phyloP scores from a whole-genome alignment of 1,140 invertebrate genomes.

The Cepaea nemoralis region DNA sequence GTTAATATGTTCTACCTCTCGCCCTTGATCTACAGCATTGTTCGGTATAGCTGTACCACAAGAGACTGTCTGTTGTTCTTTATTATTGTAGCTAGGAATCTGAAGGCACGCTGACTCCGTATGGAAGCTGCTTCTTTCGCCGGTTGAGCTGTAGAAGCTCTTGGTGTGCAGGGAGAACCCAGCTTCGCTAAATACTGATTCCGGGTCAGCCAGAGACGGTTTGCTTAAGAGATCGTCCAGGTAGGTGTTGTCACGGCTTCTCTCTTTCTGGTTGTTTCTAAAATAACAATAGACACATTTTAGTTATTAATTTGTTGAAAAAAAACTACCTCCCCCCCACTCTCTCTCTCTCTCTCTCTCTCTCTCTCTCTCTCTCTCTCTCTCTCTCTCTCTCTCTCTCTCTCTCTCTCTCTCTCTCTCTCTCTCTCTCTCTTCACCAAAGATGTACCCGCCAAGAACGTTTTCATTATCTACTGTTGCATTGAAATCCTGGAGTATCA shows the following conservation, averaged over 20 bases:
- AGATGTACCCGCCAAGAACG: too few species aligned
- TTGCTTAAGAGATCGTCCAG: slow-evolving; percentile 24
- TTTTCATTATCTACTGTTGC: too few species aligned
- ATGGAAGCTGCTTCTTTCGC: not conserved
- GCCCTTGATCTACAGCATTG: not conserved
- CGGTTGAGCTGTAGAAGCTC: not conserved
- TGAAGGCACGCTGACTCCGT: not conserved
- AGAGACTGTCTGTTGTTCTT: not conserved
- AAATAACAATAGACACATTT: too few species aligned
- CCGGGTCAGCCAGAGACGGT: slow-evolving; percentile 23
- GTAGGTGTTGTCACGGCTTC: not conserved
- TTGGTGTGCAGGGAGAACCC: not conserved
- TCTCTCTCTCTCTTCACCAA: too few species aligned
- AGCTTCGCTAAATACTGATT: slow-evolving; percentile 32
- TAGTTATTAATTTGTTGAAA: too few species aligned
- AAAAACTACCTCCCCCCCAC: too few species aligned
- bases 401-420: too few species aligned
- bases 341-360: too few species aligned
- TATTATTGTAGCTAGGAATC: not conserved
- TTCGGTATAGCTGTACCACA: not conserved
- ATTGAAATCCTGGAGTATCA: too few species aligned
- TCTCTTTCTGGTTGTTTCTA: not conserved
- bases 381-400: too few species aligned
- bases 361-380: too few species aligned
- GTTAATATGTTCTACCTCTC: too few species aligned